phyloP scores from a whole-genome alignment of 2,797 vertebrate species.

The Dallia pectoralis region DNA sequence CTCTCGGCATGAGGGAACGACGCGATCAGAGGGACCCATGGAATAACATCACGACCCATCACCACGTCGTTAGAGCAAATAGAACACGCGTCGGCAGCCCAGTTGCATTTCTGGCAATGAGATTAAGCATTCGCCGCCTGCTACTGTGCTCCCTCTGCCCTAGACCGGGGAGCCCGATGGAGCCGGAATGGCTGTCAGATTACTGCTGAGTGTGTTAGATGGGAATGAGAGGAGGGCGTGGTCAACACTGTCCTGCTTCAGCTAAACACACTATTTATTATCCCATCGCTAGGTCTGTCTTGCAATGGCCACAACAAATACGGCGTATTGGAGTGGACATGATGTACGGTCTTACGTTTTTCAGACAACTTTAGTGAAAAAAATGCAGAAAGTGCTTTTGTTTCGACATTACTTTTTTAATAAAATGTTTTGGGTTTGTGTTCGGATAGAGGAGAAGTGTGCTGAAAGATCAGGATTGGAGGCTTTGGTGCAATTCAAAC shows the following conservation, averaged over 20 bases:
- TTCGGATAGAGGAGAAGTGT: too few relatives aligned
- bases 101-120: conserved; percentile 47
- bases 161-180: conserved; percentile 37
- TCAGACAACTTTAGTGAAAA: too few relatives aligned
- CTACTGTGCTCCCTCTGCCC: conserved; percentile 31
- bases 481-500: too few relatives aligned
- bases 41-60: neutral
- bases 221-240: neutral
- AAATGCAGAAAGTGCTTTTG: too few relatives aligned
- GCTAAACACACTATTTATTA: neutral
- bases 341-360: too few relatives aligned
- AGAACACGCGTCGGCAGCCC: conserved; percentile 22
- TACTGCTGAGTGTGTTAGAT: neutral
- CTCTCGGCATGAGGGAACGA: neutral
- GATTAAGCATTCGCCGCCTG: conserved; percentile 34
- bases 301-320: neutral
- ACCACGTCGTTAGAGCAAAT: conserved; percentile 26
- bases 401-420: too few relatives aligned
- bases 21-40: neutral
- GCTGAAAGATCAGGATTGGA: too few relatives aligned
- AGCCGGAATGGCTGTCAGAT: conserved; percentile 43
- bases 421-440: too few relatives aligned
- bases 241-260: neutral
- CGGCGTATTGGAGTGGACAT: neutral
- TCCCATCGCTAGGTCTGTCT: neutral